Conservation (phyloP, 2,888 invertebrate genomes). For the Scotopteryx bipunctaria region DNA sequence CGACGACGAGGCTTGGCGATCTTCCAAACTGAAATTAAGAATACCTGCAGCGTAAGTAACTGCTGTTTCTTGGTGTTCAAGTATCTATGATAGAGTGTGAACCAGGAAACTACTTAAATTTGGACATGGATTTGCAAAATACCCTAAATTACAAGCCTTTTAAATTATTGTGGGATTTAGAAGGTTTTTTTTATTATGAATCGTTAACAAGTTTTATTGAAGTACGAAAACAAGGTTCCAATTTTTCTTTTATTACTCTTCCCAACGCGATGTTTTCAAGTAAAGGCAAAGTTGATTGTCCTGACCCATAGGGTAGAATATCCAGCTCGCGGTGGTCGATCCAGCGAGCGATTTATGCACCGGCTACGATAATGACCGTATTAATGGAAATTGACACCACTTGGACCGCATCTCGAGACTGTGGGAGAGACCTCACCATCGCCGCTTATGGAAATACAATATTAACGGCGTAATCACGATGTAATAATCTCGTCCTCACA, state of each 20-base stretch:
- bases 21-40: conserved; percentile 46
- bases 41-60: conserved; percentile 30
- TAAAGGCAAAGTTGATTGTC: conserved; percentile 16
- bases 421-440: conserved; percentile 51
- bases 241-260: not conserved
- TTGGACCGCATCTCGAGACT: conserved; percentile 41
- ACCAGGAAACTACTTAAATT: too few relatives aligned
- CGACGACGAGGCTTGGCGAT: conserved; percentile 51
- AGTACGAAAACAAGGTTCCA: not conserved
- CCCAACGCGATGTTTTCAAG: not conserved
- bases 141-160: too few relatives aligned
- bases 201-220: not conserved
- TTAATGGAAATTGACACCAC: conserved; percentile 79
- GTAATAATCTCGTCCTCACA: conserved; percentile 71
- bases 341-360: conserved; percentile 71
- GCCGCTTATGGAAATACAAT: conserved; percentile 74
- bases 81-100: not conserved
- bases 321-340: conserved; percentile 58
- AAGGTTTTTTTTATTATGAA: not conserved
- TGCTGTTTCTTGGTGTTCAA: conserved; percentile 25
- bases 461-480: conserved; percentile 71
- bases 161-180: too few relatives aligned
- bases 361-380: conserved; percentile 68
- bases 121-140: too few relatives aligned
- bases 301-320: conserved; percentile 15